phyloP scores from a whole-genome alignment of 2,797 vertebrate species.

The Scarus forsteni region DNA sequence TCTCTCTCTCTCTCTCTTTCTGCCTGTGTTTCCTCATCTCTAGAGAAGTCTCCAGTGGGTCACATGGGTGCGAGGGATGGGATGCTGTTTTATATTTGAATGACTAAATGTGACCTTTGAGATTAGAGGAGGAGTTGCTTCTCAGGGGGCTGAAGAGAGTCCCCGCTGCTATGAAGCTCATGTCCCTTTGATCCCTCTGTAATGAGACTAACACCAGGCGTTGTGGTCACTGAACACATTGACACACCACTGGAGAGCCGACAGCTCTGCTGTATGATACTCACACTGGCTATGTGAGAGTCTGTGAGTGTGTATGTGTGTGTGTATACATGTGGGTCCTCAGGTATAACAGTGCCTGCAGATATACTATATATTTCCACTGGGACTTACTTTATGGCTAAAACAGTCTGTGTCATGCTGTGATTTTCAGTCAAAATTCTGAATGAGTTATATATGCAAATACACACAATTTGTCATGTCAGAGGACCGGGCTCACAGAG shows the following conservation, averaged over 20 bases:
- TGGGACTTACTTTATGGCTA: slow-evolving; percentile 59
- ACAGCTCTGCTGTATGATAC: slow-evolving; percentile 61
- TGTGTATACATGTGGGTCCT: slow-evolving; percentile 42
- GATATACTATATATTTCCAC: slow-evolving; percentile 58
- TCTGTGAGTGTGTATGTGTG: slow-evolving; percentile 5
- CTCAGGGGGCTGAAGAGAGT: slow-evolving; percentile 76
- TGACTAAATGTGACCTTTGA: slow-evolving; percentile 84
- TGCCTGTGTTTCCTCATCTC: slow-evolving; percentile 34
- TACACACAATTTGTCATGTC: slow-evolving; percentile 54
- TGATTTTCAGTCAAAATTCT: slow-evolving; percentile 52
- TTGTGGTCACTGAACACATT: slow-evolving; percentile 81
- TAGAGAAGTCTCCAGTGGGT: slow-evolving; percentile 40
- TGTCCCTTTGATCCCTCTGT: slow-evolving; percentile 82
- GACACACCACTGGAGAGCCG: slow-evolving; percentile 74
- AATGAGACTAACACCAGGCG: slow-evolving; percentile 82
- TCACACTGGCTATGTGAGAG: slow-evolving; percentile 31
- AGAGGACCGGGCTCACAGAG: slow-evolving; percentile 49
- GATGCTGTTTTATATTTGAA: slow-evolving; percentile 82
- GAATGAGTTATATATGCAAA: slow-evolving; percentile 66
- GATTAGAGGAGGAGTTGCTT: slow-evolving; percentile 79
- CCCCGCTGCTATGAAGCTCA: slow-evolving; percentile 79
- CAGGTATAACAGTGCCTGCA: slow-evolving; percentile 57
- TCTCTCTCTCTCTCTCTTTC: neutral
- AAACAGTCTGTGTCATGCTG: slow-evolving; percentile 45
- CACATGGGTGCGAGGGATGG: slow-evolving; percentile 58